Evolutionary conservation across 2,888 invertebrate genomes (phyloP), one percentile per base, ranked within the genome.

Genomic region (Cataglyphis rosenhaueri): DNA sequence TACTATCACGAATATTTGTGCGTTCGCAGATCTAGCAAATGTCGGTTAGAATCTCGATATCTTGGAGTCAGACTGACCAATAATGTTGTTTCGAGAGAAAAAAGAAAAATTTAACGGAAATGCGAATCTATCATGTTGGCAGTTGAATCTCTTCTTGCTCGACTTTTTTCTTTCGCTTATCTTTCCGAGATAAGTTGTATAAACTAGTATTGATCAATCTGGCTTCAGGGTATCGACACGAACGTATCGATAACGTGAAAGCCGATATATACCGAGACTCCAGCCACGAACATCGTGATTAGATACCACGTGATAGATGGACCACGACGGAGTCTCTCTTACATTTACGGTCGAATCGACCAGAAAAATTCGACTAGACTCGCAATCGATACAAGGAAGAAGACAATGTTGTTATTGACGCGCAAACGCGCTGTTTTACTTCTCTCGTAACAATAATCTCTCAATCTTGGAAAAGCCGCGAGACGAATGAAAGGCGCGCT

Each of bases 381-480:
- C 35, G 3, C n/a, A 21, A 21, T 25, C 66, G 29, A n/a, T 29
- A 41, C 41, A 78, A 41, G 41, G 57, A 66, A 55, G 10, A 74
- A 35, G 48, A n/a, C 57, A 55, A 57, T 35, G 25, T 12, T 25
- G 44, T 44, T n/a, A 41, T 76, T 59, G 32, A 32, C 66, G n/a
- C 25, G 52, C 35, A 12, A 52, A 21, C 18, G 18, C 38, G 38
- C 21, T 44, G 74, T 75, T 41, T 66, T 57, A 41, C 6, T 21
- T 5, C 32, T 66, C 66, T 25, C 68, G 68, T 59, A 44, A 78
- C 59, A 59, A 68, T 66, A 78, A 78, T 68, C 59, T 65, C 35
- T 5, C 12, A 78, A 78, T 59, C 68, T 78, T 18, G 68, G 21
- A 35, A 78, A 78, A 6, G 6, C 32, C 41, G 55, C 76, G 57